These are phyloP conservation scores for Microtus obscurus DNA, from an alignment of 2,797 vertebrate genomes.

Conservation along the genomic window DNA sequence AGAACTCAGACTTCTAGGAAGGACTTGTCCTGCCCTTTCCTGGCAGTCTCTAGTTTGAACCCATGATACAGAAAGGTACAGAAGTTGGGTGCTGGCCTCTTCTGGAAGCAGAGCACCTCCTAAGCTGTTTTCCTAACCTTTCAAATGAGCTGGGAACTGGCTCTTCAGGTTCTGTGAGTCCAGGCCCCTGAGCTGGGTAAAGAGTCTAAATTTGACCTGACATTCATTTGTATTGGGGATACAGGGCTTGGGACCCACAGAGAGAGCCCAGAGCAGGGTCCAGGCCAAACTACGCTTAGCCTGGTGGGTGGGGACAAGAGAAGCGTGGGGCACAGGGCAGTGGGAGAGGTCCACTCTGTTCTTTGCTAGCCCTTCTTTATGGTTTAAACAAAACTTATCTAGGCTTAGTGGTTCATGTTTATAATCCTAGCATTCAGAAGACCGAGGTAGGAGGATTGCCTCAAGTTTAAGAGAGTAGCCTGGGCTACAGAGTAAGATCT, in stretches of 20 bases:
- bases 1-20: neutral
- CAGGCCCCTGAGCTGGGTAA: neutral
- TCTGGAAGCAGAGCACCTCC: neutral
- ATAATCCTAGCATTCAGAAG: neutral
- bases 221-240: neutral
- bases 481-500: neutral
- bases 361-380: fast-evolving
- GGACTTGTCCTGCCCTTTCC: neutral
- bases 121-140: neutral
- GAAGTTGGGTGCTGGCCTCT: too few relatives aligned
- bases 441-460: neutral
- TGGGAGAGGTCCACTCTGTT: neutral
- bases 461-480: neutral
- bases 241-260: neutral
- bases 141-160: neutral
- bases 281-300: neutral
- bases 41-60: neutral
- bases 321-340: neutral
- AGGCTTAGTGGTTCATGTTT: neutral
- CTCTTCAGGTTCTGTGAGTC: constrained; percentile 27
- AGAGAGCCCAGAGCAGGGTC: neutral
- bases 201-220: constrained; percentile 52
- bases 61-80: neutral
- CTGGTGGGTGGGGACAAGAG: too few relatives aligned
- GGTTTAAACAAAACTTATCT: neutral